Percentiles rank a stretch among this genome's conserved stretches.
These are phyloP conservation scores for Myotis lucifugus DNA, from an alignment of 2,113 vertebrate species.

Conservation along the genomic window DNA sequence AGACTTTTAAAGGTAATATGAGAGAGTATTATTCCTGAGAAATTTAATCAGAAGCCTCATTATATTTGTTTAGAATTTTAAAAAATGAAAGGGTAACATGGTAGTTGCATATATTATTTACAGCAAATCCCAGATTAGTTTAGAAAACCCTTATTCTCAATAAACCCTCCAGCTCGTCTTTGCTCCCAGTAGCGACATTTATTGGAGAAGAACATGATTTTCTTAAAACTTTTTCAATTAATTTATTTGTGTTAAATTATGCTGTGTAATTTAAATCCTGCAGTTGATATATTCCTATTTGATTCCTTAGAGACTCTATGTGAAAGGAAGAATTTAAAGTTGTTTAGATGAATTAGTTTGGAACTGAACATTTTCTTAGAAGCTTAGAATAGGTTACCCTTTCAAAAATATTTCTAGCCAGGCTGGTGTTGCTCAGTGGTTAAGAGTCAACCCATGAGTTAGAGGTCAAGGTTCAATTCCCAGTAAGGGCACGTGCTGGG, in stretches of 20 bases:
- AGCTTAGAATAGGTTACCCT: constrained; percentile 27
- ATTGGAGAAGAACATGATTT: constrained; percentile 64
- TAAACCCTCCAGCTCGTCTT: constrained; percentile 21
- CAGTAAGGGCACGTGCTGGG: neutral
- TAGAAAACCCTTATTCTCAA: neutral
- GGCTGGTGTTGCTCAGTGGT: neutral
- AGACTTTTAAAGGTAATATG: constrained; percentile 52
- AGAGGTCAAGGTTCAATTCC: neutral
- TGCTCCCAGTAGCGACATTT: constrained; percentile 56
- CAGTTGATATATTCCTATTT: constrained; percentile 61
- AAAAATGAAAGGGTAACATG: constrained; percentile 64
- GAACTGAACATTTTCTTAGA: constrained; percentile 18
- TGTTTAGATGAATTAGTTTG: constrained; percentile 62
- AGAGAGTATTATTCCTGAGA: constrained; percentile 35
- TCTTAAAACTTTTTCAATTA: constrained; percentile 77
- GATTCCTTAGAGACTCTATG: constrained; percentile 55
- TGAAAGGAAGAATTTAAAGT: constrained; percentile 58
- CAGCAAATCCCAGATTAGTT: constrained; percentile 62
- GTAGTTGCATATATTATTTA: constrained; percentile 71
- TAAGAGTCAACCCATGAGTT: neutral
- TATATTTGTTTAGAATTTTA: constrained; percentile 67
- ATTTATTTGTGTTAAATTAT: constrained; percentile 68
- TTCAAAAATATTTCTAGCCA: constrained; percentile 32
- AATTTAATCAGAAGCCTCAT: constrained; percentile 68
- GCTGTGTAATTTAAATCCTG: constrained; percentile 69